Evolutionary conservation across 2,113 vertebrate species (phyloP).

Genomic region (Serinus canaria): DNA sequence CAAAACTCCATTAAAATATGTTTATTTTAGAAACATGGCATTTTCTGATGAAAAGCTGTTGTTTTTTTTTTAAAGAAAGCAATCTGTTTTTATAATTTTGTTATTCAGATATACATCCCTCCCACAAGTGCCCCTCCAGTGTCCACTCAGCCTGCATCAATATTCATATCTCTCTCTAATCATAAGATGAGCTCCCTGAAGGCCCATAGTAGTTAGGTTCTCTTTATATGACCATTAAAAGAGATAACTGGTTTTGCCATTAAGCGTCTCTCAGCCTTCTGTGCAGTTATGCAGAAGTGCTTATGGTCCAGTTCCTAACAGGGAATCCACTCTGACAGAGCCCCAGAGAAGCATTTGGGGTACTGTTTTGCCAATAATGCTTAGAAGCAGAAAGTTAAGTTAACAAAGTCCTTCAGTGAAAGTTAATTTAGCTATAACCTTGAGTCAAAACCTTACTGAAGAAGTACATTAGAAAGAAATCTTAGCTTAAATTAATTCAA

Average conservation of each 20-base stretch:
- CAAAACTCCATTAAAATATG: not conserved
- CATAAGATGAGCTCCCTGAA: not conserved
- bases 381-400: constrained; percentile 4
- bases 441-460: constrained; percentile 14
- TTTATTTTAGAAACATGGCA: not conserved
- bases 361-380: not conserved
- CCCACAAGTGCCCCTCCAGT: not conserved
- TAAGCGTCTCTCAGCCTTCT: not conserved
- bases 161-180: not conserved
- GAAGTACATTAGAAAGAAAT: constrained; percentile 38
- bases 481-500: constrained; percentile 36
- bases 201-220: not conserved
- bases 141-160: not conserved
- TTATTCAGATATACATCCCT: not conserved
- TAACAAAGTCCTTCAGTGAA: not conserved
- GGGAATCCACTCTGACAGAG: not conserved
- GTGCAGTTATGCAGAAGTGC: not conserved
- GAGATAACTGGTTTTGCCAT: not conserved
- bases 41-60: not conserved
- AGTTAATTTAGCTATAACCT: constrained; percentile 46
- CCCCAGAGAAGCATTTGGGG: not conserved
- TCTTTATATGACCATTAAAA: constrained; percentile 20
- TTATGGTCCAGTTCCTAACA: not conserved
- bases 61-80: not conserved
- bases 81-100: not conserved